phyloP scores from a whole-genome alignment of 2,888 invertebrate genomes.

The Lacanobia oleracea region DNA sequence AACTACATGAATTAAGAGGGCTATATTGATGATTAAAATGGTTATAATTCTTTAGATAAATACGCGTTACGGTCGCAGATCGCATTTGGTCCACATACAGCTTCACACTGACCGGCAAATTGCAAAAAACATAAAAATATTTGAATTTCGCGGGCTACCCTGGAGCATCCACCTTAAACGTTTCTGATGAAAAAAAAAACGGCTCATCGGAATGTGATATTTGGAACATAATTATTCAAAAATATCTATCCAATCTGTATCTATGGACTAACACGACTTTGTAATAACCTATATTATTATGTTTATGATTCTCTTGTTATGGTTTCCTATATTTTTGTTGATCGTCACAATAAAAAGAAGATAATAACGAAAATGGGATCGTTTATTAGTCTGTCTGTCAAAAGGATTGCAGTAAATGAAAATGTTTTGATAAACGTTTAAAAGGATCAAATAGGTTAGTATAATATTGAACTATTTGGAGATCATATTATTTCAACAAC shows the following conservation, averaged over 20 bases:
- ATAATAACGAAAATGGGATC: constrained; percentile 18
- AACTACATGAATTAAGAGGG: too few relatives aligned
- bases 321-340: constrained; percentile 45
- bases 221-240: constrained; percentile 63
- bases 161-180: too few relatives aligned
- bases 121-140: too few relatives aligned
- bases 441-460: too few relatives aligned
- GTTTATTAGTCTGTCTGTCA: constrained; percentile 23
- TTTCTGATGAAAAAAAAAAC: constrained; percentile 42
- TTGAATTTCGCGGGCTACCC: too few relatives aligned
- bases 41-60: too few relatives aligned
- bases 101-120: too few relatives aligned
- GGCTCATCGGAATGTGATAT: constrained; percentile 65
- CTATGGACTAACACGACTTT: constrained; percentile 61
- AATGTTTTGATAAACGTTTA: neutral
- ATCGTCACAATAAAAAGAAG: constrained; percentile 21
- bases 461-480: neutral
- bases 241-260: constrained; percentile 20
- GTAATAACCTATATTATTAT: constrained; percentile 53
- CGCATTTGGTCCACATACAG: too few relatives aligned
- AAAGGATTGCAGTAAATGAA: constrained; percentile 15
- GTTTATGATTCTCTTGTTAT: constrained; percentile 45
- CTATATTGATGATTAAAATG: too few relatives aligned
- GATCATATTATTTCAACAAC: neutral
- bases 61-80: too few relatives aligned